These are phyloP conservation scores for Cardiocondyla obscurior DNA, from an alignment of 1,140 invertebrate species.

Conservation along the genomic window DNA sequence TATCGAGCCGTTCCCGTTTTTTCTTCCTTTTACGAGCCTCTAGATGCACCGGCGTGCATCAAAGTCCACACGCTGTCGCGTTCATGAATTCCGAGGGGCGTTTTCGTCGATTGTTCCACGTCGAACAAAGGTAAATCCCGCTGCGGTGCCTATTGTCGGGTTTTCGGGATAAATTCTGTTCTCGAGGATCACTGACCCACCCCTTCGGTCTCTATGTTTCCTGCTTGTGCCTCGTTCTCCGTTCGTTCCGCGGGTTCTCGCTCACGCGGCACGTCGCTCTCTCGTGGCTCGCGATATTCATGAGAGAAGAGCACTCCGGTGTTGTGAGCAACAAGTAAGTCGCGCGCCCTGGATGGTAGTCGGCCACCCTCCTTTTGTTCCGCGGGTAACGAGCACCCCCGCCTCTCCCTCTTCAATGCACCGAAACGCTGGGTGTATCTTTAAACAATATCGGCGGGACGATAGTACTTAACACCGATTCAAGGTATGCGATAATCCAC, in stretches of 20 bases:
- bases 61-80: conserved; percentile 48
- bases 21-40: conserved; percentile 13
- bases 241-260: neutral
- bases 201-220: neutral
- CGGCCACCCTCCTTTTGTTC: conserved; percentile 67
- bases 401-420: conserved; percentile 31
- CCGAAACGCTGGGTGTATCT: conserved; percentile 47
- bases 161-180: conserved; percentile 62
- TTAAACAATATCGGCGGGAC: conserved; percentile 65
- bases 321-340: conserved; percentile 74
- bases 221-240: neutral
- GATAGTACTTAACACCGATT: conserved; percentile 39
- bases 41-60: conserved; percentile 19
- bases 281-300: conserved; percentile 59
- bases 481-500: neutral
- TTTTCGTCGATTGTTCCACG: conserved; percentile 66
- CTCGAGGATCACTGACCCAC: conserved; percentile 59
- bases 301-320: conserved; percentile 26
- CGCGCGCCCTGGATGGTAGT: conserved; percentile 18
- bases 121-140: conserved; percentile 59
- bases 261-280: conserved; percentile 12
- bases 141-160: conserved; percentile 58
- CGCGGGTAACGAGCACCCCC: conserved; percentile 61
- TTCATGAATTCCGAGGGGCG: conserved; percentile 58
- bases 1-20: conserved; percentile 22